Evolutionary conservation across 1,140 invertebrate genomes (phyloP), one percentile per base, ranked within the genome.

Genomic region (Teleogryllus occipitalis): DNA sequence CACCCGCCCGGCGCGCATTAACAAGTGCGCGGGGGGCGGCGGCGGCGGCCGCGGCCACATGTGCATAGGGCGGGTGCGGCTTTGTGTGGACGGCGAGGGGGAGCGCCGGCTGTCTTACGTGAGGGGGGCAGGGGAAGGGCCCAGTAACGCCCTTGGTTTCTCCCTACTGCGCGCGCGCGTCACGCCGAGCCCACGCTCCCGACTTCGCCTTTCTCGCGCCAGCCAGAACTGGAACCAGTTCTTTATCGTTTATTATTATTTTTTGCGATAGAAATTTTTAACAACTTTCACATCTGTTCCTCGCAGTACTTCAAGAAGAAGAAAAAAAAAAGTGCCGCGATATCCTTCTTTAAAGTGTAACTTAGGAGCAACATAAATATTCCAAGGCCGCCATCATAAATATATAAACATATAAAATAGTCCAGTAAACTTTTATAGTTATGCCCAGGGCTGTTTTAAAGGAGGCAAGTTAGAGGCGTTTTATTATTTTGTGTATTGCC

Each of bases 351-450:
- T 65, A 14, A 65, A 65, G 54, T 65, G 54, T 65, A 65, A 65
- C 10, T 65, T 65, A 65, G 54, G 54, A 65, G 54, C 18, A 65
- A 65, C 54, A 65, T 65, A 65, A 65, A 65, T 65, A 65, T 65
- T 65, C 54, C 18, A 65, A 65, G 54, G 54, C 54, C 54, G 54
- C 54, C 54, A 65, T 65, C 54, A 65, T 65, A 65, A 65, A 65
- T 65, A 65, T 65, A 65, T 65, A 65, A 65, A 65, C 54, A 65
- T 65, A 65, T 65, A 65, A 65, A 65, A 65, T 65, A 65, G 54
- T 65, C 54, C 54, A 65, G 54, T 65, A 65, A 65, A 65, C 54
- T 65, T 65, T 65, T 65, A 65, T 65, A 65, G 54, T 65, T 65
- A 18, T 18, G 54, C 54, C 54, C 54, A 65, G 54, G 54, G 54